phyloP scores from a whole-genome alignment of 2,888 invertebrate genomes.

The Zygogramma bicolorata region DNA sequence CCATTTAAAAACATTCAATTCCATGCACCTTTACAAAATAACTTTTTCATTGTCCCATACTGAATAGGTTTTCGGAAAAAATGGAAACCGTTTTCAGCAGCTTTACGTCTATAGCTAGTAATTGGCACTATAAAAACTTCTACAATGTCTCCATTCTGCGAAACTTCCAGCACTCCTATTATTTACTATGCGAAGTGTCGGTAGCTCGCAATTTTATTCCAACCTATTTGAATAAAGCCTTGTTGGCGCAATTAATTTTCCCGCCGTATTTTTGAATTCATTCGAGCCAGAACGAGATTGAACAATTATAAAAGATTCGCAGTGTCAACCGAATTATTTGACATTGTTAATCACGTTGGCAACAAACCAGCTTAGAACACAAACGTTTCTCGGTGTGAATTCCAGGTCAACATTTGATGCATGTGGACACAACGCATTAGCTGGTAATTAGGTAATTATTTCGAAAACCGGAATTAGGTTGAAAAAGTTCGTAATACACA shows the following conservation, averaged over 20 bases:
- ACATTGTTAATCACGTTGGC: conserved; percentile 6
- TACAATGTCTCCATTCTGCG: neutral
- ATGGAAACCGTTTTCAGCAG: no score
- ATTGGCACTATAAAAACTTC: neutral
- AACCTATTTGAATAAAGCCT: neutral
- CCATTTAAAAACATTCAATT: no score
- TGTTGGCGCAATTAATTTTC: neutral
- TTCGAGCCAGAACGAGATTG: neutral
- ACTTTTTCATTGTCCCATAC: no score
- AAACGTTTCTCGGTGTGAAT: neutral
- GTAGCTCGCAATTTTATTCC: neutral
- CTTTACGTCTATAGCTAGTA: no score
- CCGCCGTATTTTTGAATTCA: neutral
- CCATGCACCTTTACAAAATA: no score
- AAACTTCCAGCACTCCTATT: neutral
- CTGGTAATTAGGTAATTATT: neutral
- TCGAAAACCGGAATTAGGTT: neutral
- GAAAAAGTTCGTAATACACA: neutral
- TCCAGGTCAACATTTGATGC: conserved; percentile 4
- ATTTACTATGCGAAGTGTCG: neutral
- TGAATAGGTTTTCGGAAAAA: no score
- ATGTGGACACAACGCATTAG: neutral
- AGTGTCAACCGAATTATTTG: conserved; percentile 2
- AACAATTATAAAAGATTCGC: conserved; percentile 2
- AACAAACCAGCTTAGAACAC: neutral